Conservation (phyloP, 2,113 vertebrate genomes). For the Pituophis catenifer region DNA sequence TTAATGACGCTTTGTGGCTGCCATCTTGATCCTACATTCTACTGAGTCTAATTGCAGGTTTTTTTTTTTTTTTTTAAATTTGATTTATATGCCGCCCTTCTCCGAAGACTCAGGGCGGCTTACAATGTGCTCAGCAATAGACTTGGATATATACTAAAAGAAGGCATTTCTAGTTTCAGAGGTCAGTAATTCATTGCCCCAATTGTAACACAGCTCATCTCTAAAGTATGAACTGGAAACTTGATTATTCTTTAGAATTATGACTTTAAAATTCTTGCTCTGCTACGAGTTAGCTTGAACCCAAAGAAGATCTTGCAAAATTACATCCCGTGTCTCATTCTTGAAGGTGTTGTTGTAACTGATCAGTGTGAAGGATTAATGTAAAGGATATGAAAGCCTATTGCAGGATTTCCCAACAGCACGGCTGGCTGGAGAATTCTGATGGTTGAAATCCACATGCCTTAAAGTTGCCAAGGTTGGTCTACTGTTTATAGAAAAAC, state of each 20-base stretch:
- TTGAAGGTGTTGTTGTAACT: neutral
- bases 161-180: neutral
- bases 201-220: neutral
- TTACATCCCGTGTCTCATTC: conserved; percentile 10
- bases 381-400: neutral
- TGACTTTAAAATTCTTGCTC: neutral
- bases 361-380: fast-evolving
- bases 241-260: neutral
- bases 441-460: neutral
- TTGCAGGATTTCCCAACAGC: neutral
- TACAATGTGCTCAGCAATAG: no score
- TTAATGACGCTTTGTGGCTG: neutral
- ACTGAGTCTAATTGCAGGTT: neutral
- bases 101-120: no score
- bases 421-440: neutral
- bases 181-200: neutral
- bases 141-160: no score
- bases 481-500: neutral
- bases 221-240: neutral
- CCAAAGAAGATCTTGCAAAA: conserved; percentile 22
- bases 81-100: no score
- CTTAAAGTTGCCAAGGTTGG: no score
- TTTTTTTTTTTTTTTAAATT: no score
- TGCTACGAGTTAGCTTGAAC: neutral
- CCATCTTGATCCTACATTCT: neutral